These are phyloP conservation scores for Limosa lapponica DNA, from an alignment of 2,797 vertebrate genomes.

Conservation along the genomic window DNA sequence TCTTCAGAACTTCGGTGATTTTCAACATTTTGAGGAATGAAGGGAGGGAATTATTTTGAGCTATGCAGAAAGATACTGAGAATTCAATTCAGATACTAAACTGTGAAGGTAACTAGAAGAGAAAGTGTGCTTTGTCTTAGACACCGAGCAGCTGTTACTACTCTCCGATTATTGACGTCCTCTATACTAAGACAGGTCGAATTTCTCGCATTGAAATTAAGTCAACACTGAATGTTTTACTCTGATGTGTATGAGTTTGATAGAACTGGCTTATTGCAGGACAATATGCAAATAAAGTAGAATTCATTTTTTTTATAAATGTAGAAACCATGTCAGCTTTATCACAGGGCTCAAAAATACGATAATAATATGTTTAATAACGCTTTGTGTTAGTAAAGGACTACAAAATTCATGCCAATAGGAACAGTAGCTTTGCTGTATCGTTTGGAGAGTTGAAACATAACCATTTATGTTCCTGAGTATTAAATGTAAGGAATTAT, in stretches of 20 bases:
- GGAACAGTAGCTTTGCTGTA: not conserved
- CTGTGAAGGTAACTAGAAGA: not conserved
- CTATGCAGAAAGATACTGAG: not conserved
- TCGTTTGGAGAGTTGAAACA: not conserved
- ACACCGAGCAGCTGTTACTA: not conserved
- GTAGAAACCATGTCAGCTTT: not conserved
- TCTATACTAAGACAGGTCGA: not conserved
- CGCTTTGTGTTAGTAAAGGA: not conserved
- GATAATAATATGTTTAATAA: not conserved
- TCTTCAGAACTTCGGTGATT: not conserved
- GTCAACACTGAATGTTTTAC: not conserved
- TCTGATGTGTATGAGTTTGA: not conserved
- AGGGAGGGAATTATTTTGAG: not conserved
- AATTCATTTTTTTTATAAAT: no score
- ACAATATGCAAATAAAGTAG: not conserved
- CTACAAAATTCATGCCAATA: not conserved
- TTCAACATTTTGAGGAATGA: not conserved
- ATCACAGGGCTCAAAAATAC: not conserved
- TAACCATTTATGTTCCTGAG: not conserved
- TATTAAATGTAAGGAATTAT: not conserved
- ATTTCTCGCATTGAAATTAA: not conserved
- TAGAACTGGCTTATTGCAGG: not conserved
- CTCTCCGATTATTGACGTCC: not conserved
- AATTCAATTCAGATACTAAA: not conserved
- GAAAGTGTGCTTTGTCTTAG: not conserved